Base-by-base conservation (phyloP, 2,797 vertebrate species). In the Apogon talboti region DNA sequence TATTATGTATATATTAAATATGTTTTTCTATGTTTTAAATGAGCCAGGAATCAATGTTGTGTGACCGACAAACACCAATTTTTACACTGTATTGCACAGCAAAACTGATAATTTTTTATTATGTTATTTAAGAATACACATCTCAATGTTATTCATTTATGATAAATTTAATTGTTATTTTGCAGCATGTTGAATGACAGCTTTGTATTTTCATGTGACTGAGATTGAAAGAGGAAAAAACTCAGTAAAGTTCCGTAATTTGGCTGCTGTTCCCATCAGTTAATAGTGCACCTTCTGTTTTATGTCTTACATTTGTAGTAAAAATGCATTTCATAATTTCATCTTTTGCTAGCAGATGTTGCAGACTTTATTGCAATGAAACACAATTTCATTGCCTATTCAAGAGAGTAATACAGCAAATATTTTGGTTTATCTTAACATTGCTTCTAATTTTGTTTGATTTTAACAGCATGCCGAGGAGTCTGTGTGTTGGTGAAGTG, bases 331-430 rank as follows among this genome's bases (percentile, higher is more conserved):
- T 43, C 35, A 55, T 48, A 38, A 37, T 47, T 3, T n/a, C 38
- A 55, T 28, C 38, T 12, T 15, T 35, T 42, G 19, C 35, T 60
- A 12, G 61, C 8, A 42, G 42, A 43, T 48, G n/a, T 3, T 53
- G 1, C 16, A 50, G 40, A 55, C 10, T 28, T 60, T 8, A 54
- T 24, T 55, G 37, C 50, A 42, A n/a, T 18, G 6, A 71, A 57
- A 15, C 19, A 21, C 13, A 58, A 30, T 30, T 52, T 48, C 35
- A 40, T 54, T 40, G 19, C 43, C 0, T 49, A 49, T 55, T 35
- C 28, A 66, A 24, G 10, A 11, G 14, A 66, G 47, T 1, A 33
- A 37, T 52, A 16, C 6, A 14, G 42, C 19, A 38, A 48, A 49
- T 42, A 41, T 48, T 33, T 14, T 37, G 21, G 33, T 30, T 42